phyloP scores from a whole-genome alignment of 2,113 vertebrate genomes.

The Addax nasomaculatus region DNA sequence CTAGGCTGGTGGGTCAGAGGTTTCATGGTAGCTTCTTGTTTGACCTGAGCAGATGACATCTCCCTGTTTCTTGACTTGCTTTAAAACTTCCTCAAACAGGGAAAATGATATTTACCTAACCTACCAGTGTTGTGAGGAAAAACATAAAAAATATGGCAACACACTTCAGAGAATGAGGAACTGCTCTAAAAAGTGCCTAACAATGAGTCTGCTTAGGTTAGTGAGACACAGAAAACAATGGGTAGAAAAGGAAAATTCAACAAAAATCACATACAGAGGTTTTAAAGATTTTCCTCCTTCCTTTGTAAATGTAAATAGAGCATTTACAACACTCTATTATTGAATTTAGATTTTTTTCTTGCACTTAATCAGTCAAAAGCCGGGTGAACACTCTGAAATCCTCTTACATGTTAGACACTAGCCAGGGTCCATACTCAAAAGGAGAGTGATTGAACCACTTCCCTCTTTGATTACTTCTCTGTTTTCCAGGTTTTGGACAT shows the following conservation, averaged over 20 bases:
- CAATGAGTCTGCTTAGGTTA: background rate
- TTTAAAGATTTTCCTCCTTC: slow-evolving; percentile 63
- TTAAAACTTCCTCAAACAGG: background rate
- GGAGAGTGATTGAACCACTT: background rate
- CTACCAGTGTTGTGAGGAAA: background rate
- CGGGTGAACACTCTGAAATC: slow-evolving; percentile 40
- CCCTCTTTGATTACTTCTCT: background rate
- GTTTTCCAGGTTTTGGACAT: background rate
- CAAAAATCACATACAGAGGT: background rate
- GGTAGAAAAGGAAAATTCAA: slow-evolving; percentile 29
- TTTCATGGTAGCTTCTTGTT: background rate
- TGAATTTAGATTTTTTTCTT: slow-evolving; percentile 48
- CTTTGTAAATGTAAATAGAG: background rate
- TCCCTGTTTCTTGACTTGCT: background rate
- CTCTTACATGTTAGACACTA: background rate
- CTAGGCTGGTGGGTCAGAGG: background rate
- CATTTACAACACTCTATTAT: slow-evolving; percentile 51
- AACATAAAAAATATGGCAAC: background rate
- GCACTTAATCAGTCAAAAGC: slow-evolving; percentile 53
- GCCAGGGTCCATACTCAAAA: background rate
- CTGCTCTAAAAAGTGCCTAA: background rate
- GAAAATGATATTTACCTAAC: slow-evolving; percentile 41
- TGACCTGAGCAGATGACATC: background rate
- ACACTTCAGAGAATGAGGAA: slow-evolving; percentile 8
- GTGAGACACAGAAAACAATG: slow-evolving; percentile 25